These are phyloP conservation scores for Diorhabda carinulata DNA, from an alignment of 1,140 invertebrate species.

Conservation along the genomic window DNA sequence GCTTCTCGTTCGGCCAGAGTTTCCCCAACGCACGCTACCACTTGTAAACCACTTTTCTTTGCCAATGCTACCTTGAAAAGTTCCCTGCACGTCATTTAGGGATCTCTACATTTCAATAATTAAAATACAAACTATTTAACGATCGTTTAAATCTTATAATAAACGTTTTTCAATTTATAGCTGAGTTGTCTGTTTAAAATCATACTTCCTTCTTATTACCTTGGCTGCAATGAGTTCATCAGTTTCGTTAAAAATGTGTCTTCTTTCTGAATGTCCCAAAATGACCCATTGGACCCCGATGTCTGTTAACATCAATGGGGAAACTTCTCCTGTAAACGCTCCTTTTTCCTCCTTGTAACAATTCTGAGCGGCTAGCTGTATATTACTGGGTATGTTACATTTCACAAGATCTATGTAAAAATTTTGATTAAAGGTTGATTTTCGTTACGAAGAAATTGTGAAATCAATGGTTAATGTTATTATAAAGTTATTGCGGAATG, in stretches of 20 bases:
- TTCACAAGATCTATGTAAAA: conserved; percentile 66
- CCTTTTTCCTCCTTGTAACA: conserved; percentile 92
- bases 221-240: conserved; percentile 91
- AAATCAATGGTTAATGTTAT: too few relatives aligned
- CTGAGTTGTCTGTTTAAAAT: too few relatives aligned
- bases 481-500: too few relatives aligned
- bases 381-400: conserved; percentile 62
- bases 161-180: too few relatives aligned
- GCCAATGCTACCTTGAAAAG: too few relatives aligned
- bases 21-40: conserved; percentile 98
- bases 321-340: conserved; percentile 81
- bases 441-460: too few relatives aligned
- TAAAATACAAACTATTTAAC: too few relatives aligned
- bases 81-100: too few relatives aligned
- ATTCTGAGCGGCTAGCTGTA: conserved; percentile 89
- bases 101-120: too few relatives aligned
- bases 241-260: conserved; percentile 91
- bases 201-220: conserved; percentile 45
- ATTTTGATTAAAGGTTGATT: background rate
- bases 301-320: conserved; percentile 93
- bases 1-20: conserved; percentile 92
- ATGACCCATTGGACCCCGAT: conserved; percentile 92
- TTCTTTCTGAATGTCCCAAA: conserved; percentile 94
- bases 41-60: conserved; percentile 77
- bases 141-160: too few relatives aligned